A percentile compares a stretch with the other conserved stretches of the same genome.
These are phyloP conservation scores for Drosophila yooni DNA, from an alignment of 2,888 invertebrate species.

Conservation along the genomic window DNA sequence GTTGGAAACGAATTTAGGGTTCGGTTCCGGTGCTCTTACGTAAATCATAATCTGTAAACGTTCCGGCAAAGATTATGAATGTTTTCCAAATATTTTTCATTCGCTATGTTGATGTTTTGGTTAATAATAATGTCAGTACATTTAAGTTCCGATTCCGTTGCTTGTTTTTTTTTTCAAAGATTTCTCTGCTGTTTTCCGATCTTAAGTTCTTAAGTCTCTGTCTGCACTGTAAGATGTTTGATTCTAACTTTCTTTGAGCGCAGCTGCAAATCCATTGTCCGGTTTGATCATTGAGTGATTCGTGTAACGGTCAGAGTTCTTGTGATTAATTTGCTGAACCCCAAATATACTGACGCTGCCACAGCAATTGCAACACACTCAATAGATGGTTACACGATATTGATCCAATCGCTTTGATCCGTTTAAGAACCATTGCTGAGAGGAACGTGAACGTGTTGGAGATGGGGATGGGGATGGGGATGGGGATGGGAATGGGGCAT, in stretches of 20 bases:
- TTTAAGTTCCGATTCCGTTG: background rate
- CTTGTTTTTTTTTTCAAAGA: background rate
- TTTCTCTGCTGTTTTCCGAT: background rate
- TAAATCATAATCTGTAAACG: no score
- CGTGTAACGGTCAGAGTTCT: background rate
- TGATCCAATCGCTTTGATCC: background rate
- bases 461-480: background rate
- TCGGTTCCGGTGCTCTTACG: no score
- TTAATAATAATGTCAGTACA: background rate
- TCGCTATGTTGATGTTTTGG: background rate
- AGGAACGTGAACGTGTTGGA: background rate
- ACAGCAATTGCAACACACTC: slow-evolving; percentile 3
- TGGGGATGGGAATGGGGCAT: background rate
- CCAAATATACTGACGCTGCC: slow-evolving; percentile 1
- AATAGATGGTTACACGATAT: background rate
- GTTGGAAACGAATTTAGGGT: background rate
- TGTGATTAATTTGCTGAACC: slow-evolving; percentile 2
- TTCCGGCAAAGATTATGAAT: background rate
- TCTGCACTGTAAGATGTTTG: background rate
- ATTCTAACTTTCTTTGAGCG: background rate
- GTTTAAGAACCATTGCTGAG: slow-evolving; percentile 7
- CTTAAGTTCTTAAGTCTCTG: background rate
- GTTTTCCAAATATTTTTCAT: background rate
- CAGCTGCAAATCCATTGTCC: background rate
- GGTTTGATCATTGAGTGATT: background rate